These are phyloP conservation scores for Agriopis aurantiaria DNA, from an alignment of 2,888 invertebrate species.

Conservation along the genomic window DNA sequence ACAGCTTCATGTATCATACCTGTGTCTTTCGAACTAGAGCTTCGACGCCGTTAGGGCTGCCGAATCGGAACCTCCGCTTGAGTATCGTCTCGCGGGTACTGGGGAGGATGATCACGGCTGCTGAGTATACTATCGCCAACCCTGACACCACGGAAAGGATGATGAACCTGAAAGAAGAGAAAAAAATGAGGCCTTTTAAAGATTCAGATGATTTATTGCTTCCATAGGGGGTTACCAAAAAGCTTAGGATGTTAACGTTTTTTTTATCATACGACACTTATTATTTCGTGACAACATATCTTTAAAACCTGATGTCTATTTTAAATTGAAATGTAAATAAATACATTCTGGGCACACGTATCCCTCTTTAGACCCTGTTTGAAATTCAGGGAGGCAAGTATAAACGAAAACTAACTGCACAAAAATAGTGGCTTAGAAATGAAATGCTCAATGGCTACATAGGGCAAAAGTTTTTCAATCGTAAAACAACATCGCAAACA, in stretches of 20 bases:
- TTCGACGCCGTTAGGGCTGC: constrained; percentile 90
- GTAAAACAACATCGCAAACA: neutral
- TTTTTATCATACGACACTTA: too few relatives aligned
- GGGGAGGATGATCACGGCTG: constrained; percentile 92
- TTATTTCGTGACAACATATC: too few relatives aligned
- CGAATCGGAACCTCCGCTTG: constrained; percentile 92
- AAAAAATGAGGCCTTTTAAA: neutral
- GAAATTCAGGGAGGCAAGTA: neutral
- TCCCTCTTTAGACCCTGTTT: neutral
- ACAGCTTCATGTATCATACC: constrained; percentile 72
- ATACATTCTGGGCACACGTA: too few relatives aligned
- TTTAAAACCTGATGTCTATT: too few relatives aligned
- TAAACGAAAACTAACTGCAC: neutral
- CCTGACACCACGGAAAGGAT: constrained; percentile 91
- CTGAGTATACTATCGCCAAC: constrained; percentile 92
- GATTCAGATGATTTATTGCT: too few relatives aligned
- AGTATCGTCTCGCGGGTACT: constrained; percentile 93
- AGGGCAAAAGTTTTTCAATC: constrained; percentile 1
- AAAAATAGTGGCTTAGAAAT: neutral
- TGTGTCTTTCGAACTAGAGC: constrained; percentile 93
- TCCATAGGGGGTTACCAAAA: too few relatives aligned
- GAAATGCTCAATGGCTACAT: neutral
- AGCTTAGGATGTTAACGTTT: too few relatives aligned
- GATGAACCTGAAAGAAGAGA: constrained; percentile 89
- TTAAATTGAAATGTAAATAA: too few relatives aligned